Evolutionary conservation across 2,797 vertebrate genomes (phyloP).

Genomic region (Sphenopsis melanotis): DNA sequence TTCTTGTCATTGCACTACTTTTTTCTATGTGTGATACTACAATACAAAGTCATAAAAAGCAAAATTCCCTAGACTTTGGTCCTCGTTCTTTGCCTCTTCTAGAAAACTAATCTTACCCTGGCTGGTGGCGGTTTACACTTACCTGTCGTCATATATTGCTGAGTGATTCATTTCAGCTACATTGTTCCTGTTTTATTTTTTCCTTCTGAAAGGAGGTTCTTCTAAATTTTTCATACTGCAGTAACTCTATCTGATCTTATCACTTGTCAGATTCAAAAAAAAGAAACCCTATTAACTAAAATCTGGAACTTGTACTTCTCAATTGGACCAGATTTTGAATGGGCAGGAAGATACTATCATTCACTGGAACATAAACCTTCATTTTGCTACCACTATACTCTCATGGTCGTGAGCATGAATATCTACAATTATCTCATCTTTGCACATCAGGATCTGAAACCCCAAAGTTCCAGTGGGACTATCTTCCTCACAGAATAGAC

Average conservation of each 20-base stretch:
- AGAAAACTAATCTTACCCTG: neutral
- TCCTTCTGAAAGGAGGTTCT: neutral
- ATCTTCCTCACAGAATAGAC: neutral
- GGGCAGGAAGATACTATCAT: neutral
- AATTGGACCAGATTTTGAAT: neutral
- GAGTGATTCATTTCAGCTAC: neutral
- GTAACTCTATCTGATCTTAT: neutral
- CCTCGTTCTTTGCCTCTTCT: neutral
- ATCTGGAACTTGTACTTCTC: neutral
- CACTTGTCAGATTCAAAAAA: neutral
- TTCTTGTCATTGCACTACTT: neutral
- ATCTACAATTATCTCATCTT: neutral
- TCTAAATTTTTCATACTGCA: neutral
- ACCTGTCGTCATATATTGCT: neutral
- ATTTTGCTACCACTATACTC: neutral
- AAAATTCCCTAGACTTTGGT: neutral
- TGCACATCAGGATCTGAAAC: neutral
- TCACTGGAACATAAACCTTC: neutral
- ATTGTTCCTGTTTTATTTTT: neutral
- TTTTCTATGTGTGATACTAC: neutral
- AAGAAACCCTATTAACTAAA: neutral
- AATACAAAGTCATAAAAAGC: neutral
- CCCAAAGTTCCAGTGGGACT: neutral
- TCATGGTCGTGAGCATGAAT: neutral
- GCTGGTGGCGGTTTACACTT: neutral